A percentile compares a stretch with the other conserved stretches of the same genome.
Conservation (phyloP, 1,140 invertebrate species). For the Diuraphis noxia region DNA sequence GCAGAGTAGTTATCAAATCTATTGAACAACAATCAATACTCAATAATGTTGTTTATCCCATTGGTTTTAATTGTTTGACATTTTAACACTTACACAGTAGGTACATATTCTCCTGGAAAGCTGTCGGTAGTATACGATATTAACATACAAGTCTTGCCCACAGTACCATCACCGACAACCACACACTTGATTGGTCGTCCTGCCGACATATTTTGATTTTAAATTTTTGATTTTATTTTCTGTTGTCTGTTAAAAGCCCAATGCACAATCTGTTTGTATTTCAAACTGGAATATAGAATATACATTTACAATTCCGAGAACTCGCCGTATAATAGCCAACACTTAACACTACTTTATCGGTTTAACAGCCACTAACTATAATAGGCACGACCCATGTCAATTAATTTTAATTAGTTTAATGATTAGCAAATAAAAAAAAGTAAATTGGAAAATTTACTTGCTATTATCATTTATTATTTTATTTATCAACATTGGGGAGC, state of each 20-base stretch:
- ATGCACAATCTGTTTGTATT: slow-evolving; percentile 7
- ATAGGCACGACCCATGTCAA: background rate
- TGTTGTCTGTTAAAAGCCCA: background rate
- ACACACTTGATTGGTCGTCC: slow-evolving; percentile 87
- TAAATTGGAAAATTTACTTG: background rate
- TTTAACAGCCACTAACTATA: slow-evolving; percentile 9
- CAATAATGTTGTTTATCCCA: background rate
- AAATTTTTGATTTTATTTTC: background rate
- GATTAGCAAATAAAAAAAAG: slow-evolving; percentile 40
- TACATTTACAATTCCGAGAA: slow-evolving; percentile 11
- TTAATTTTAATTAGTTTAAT: slow-evolving; percentile 46
- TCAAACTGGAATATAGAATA: background rate
- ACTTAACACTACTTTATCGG: slow-evolving; percentile 23
- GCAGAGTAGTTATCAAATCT: slow-evolving; percentile 98
- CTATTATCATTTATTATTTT: slow-evolving; percentile 27
- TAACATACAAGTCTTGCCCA: slow-evolving; percentile 98
- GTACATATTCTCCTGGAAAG: slow-evolving; percentile 97
- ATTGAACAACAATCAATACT: slow-evolving; percentile 49
- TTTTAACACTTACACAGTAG: slow-evolving; percentile 67
- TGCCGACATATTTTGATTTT: slow-evolving; percentile 57
- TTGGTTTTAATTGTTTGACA: background rate
- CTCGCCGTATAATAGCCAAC: background rate
- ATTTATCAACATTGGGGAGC: slow-evolving; percentile 41
- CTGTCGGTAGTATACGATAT: slow-evolving; percentile 98
- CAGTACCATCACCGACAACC: slow-evolving; percentile 90